Conservation (phyloP, 2,888 invertebrate genomes). For the Drosophila rubida region DNA sequence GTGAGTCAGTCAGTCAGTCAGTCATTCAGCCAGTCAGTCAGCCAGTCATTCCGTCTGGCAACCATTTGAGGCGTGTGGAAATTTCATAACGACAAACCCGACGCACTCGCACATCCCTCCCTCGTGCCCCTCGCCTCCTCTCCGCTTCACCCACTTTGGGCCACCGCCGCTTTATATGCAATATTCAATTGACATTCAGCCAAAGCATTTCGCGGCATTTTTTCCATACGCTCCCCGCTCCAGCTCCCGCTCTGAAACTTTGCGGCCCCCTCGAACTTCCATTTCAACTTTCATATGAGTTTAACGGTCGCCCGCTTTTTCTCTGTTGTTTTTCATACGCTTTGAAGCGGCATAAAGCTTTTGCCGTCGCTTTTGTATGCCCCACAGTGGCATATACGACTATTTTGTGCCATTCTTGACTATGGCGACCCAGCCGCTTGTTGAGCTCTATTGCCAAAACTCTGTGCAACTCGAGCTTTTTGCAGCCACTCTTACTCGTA, state of each 20-base stretch:
- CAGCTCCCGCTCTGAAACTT: background rate
- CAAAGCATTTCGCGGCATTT: constrained; percentile 69
- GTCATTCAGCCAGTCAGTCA: constrained; percentile 4
- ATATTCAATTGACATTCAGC: constrained; percentile 81
- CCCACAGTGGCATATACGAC: background rate
- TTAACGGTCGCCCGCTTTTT: constrained; percentile 49
- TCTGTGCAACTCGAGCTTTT: background rate
- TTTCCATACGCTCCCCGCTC: constrained; percentile 35
- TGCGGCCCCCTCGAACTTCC: constrained; percentile 50
- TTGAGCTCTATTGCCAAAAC: background rate
- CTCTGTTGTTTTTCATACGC: constrained; percentile 6
- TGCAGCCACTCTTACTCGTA: background rate
- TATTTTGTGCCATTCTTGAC: background rate
- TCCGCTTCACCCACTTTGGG: background rate
- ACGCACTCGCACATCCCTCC: background rate
- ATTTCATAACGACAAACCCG: constrained; percentile 74
- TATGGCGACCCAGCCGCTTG: background rate
- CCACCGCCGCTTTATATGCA: constrained; percentile 62
- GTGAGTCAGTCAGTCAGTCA: constrained; percentile 28
- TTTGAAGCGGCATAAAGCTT: background rate
- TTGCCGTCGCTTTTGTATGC: background rate
- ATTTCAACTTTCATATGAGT: constrained; percentile 71
- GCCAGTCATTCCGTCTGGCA: constrained; percentile 42
- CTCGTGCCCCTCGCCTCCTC: no score
- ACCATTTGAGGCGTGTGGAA: constrained; percentile 72